Conservation (phyloP, 1,140 invertebrate species). For the Saccostrea cuccullata region DNA sequence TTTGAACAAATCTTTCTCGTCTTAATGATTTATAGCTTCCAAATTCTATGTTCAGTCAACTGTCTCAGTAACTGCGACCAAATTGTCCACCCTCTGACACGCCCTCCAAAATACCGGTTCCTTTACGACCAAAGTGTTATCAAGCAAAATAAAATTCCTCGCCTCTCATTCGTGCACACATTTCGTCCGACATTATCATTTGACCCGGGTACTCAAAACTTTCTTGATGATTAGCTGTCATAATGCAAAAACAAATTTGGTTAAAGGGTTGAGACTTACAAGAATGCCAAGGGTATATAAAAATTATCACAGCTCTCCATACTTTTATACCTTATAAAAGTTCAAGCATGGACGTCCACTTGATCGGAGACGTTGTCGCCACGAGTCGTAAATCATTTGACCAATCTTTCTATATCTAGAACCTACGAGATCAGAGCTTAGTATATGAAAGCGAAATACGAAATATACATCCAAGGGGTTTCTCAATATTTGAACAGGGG, state of each 20-base stretch:
- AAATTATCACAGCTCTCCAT: conserved; percentile 6
- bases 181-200: background rate
- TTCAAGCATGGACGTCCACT: conserved; percentile 1
- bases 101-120: background rate
- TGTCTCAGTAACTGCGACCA: background rate
- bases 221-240: conserved; percentile 12
- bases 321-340: background rate
- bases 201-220: background rate
- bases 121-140: background rate
- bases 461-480: background rate
- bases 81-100: background rate
- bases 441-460: background rate
- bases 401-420: background rate
- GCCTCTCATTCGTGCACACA: background rate
- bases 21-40: background rate
- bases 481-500: background rate
- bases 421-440: background rate
- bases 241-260: conserved; percentile 17
- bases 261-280: conserved; percentile 13
- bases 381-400: background rate
- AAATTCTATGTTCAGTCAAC: background rate
- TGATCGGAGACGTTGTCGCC: background rate
- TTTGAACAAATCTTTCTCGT: background rate
- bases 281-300: conserved; percentile 15
- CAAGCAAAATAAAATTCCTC: background rate